Conservation (phyloP, 2,113 vertebrate genomes). For the Petaurus breviceps region DNA sequence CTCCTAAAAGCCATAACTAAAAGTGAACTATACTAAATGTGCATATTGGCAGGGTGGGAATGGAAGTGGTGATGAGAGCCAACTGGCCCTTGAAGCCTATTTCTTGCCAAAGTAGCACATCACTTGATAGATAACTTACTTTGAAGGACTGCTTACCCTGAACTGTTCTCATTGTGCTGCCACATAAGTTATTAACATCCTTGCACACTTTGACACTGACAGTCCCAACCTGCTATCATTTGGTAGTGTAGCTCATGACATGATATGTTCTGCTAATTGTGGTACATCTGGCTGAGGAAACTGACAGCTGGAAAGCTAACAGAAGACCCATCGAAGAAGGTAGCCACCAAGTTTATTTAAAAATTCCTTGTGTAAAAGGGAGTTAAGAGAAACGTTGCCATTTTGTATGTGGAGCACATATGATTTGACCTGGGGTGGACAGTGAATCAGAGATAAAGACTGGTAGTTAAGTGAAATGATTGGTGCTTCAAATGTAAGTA, state of each 20-base stretch:
- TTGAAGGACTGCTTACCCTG: conserved; percentile 19
- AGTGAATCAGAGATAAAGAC: conserved; percentile 28
- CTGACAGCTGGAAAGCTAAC: conserved; percentile 21
- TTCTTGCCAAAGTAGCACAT: background rate
- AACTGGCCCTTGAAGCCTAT: background rate
- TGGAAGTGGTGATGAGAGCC: background rate
- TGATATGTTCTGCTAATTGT: conserved; percentile 52
- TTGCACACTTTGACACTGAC: conserved; percentile 53
- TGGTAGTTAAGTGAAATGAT: conserved; percentile 8
- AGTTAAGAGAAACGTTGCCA: background rate
- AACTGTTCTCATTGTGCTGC: conserved; percentile 28
- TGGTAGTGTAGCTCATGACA: background rate
- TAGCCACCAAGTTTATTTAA: conserved; percentile 7
- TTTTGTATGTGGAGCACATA: background rate
- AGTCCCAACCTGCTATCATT: conserved; percentile 59
- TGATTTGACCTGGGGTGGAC: conserved; percentile 24
- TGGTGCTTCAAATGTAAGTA: conserved; percentile 28
- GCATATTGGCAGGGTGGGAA: background rate
- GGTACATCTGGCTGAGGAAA: background rate
- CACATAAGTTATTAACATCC: conserved; percentile 18
- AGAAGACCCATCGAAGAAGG: conserved; percentile 26
- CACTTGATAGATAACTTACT: conserved; percentile 13
- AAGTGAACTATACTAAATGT: background rate
- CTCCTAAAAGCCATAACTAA: background rate
- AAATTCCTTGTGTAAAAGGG: background rate